Evolutionary conservation across 2,797 vertebrate species (phyloP).

Genomic region (Pterois miles): DNA sequence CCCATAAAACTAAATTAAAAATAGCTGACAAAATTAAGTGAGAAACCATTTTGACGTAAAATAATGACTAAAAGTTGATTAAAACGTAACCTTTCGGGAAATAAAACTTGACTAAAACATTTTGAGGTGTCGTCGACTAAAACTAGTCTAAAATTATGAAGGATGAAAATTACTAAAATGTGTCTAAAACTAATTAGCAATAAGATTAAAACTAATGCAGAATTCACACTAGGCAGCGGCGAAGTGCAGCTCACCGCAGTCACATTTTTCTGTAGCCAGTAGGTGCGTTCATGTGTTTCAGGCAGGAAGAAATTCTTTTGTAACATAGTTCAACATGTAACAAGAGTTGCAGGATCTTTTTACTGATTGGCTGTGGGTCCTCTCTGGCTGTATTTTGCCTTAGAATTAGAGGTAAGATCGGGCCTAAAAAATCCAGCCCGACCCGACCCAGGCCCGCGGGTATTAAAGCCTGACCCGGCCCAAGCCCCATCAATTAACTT

Average conservation of each 20-base stretch:
- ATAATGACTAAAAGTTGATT: background rate
- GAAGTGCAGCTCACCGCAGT: background rate
- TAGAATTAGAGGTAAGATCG: too few species aligned
- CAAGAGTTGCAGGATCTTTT: background rate
- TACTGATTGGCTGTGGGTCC: too few species aligned
- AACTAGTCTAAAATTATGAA: too few species aligned
- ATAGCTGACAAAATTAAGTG: background rate
- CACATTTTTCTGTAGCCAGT: background rate
- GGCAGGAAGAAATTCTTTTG: background rate
- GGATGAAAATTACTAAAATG: too few species aligned
- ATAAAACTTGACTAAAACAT: too few species aligned
- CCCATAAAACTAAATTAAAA: too few species aligned
- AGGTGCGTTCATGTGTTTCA: background rate
- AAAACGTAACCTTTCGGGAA: background rate
- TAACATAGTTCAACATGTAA: background rate
- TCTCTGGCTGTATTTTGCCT: too few species aligned
- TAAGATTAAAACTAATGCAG: background rate
- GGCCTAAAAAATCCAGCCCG: too few species aligned
- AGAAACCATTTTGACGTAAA: background rate
- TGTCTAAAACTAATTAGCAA: background rate
- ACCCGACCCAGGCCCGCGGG: too few species aligned
- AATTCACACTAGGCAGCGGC: background rate
- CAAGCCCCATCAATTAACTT: too few species aligned
- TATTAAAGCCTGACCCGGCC: too few species aligned
- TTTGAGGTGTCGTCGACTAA: too few species aligned